Evolutionary conservation across 2,888 invertebrate genomes (phyloP).

Genomic region (Cremastinae sp.): DNA sequence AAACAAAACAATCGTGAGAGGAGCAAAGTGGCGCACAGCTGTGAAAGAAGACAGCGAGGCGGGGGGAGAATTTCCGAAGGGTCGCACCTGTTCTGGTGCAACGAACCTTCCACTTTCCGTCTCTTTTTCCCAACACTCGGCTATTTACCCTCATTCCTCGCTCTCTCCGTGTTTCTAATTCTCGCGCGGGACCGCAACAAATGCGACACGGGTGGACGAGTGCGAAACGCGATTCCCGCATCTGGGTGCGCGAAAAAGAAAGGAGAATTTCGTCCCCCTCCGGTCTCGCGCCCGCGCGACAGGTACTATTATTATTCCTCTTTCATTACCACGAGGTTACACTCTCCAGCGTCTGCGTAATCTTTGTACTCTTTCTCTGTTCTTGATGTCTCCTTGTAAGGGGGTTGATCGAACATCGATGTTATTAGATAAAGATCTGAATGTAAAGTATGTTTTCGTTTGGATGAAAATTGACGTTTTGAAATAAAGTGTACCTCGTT

Average conservation of each 20-base stretch:
- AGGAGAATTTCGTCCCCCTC: slow-evolving; percentile 32
- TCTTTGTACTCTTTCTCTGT: slow-evolving; percentile 11
- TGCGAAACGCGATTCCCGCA: slow-evolving; percentile 9
- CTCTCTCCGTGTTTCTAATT: slow-evolving; percentile 35
- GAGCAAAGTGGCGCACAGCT: slow-evolving; percentile 30
- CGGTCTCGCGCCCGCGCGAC: slow-evolving; percentile 58
- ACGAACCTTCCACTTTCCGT: slow-evolving; percentile 36
- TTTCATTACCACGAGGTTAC: slow-evolving; percentile 63
- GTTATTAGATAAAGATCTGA: no score
- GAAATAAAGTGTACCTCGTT: no score
- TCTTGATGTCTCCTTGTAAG: no score
- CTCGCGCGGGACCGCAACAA: slow-evolving; percentile 62
- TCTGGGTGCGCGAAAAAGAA: slow-evolving; percentile 17
- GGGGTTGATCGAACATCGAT: no score
- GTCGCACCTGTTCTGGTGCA: slow-evolving; percentile 52
- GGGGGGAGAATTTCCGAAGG: slow-evolving; percentile 36
- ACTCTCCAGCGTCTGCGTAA: slow-evolving; percentile 43
- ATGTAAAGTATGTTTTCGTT: no score
- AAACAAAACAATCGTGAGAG: neutral
- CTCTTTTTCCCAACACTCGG: slow-evolving; percentile 8
- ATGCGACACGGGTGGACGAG: slow-evolving; percentile 16
- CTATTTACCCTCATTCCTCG: slow-evolving; percentile 6
- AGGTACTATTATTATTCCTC: slow-evolving; percentile 69
- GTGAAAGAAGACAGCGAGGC: slow-evolving; percentile 30
- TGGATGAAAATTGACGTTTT: no score